phyloP scores from a whole-genome alignment of 2,888 invertebrate genomes.

The Lingula anatina region DNA sequence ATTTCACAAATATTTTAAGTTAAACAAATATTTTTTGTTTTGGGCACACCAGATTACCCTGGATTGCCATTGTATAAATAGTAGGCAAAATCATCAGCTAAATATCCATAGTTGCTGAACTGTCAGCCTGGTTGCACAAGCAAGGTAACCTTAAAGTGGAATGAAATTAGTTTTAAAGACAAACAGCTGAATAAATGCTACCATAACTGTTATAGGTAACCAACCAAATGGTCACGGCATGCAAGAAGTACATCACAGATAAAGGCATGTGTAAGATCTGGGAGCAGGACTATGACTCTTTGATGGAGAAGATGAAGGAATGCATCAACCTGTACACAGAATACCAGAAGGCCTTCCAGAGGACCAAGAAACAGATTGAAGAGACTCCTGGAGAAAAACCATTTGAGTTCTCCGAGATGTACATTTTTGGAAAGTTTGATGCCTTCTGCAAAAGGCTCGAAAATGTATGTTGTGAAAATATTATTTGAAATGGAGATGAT shows the following conservation, averaged over 20 bases:
- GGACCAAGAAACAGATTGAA: slow-evolving; percentile 51
- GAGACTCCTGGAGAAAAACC: slow-evolving; percentile 34
- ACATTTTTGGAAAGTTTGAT: slow-evolving; percentile 52
- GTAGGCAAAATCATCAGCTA: no score
- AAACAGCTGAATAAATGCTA: background rate
- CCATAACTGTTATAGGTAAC: slow-evolving; percentile 32
- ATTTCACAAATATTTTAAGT: no score
- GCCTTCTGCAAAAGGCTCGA: slow-evolving; percentile 44
- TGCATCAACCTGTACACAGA: slow-evolving; percentile 56
- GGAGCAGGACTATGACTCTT: slow-evolving; percentile 31
- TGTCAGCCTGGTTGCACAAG: no score
- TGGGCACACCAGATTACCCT: no score
- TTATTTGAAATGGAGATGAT: background rate
- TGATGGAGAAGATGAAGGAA: slow-evolving; percentile 54
- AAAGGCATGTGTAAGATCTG: slow-evolving; percentile 34
- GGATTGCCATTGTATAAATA: no score
- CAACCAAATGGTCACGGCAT: slow-evolving; percentile 51
- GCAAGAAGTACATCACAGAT: slow-evolving; percentile 42
- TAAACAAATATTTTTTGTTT: no score
- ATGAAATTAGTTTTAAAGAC: background rate
- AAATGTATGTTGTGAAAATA: slow-evolving; percentile 22
- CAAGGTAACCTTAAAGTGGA: no score
- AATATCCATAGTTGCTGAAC: no score
- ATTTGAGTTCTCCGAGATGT: slow-evolving; percentile 51
- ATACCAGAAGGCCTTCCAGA: slow-evolving; percentile 60